Percentiles rank a stretch among this genome's conserved stretches.
phyloP scores from a whole-genome alignment of 2,888 invertebrate genomes.

The Osmoderma eremita region DNA sequence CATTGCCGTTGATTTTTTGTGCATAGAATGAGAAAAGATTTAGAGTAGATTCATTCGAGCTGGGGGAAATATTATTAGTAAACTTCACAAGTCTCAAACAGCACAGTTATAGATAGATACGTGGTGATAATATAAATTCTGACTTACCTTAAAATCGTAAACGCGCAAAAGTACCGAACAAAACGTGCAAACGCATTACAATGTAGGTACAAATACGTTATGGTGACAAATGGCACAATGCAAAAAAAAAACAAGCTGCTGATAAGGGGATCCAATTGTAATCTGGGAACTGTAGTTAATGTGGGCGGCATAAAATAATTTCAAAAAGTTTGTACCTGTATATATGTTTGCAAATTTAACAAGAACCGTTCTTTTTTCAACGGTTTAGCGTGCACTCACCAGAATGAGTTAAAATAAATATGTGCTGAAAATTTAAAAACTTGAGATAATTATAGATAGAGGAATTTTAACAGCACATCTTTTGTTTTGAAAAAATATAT shows the following conservation, averaged over 20 bases:
- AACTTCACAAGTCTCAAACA: neutral
- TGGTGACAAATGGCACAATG: constrained; percentile 15
- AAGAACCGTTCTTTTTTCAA: too few species aligned
- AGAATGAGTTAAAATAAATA: too few species aligned
- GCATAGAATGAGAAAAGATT: neutral
- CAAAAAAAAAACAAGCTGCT: constrained; percentile 9
- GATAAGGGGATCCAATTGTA: constrained; percentile 26
- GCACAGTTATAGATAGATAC: neutral
- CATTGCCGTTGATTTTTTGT: neutral
- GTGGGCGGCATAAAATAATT: too few species aligned
- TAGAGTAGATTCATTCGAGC: neutral
- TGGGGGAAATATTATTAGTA: neutral
- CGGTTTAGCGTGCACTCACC: too few species aligned
- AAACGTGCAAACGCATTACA: neutral
- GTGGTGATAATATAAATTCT: neutral
- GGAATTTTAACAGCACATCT: too few species aligned
- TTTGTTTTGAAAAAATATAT: too few species aligned
- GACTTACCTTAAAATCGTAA: constrained; percentile 1
- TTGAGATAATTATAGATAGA: too few species aligned
- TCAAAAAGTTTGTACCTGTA: too few species aligned
- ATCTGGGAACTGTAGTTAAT: constrained; percentile 9
- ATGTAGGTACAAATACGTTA: constrained; percentile 1
- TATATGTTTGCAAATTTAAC: too few species aligned
- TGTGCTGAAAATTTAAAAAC: too few species aligned
- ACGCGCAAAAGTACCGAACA: constrained; percentile 3